Base-by-base conservation (phyloP, 2,888 invertebrate species). In the Xestia ashworthii region DNA sequence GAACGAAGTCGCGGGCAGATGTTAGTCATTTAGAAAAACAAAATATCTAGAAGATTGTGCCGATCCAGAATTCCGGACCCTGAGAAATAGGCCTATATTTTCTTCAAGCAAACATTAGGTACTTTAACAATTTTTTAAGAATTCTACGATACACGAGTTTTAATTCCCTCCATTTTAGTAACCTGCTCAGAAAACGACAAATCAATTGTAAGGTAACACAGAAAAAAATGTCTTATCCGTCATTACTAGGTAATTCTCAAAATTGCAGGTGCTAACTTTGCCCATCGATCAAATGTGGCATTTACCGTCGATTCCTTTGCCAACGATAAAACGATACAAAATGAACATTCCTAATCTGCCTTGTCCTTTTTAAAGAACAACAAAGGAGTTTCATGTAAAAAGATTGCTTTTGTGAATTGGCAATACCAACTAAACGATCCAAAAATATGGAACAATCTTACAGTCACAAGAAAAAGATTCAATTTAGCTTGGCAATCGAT, bases 311-410 rank as follows among this genome's bases (percentile, higher is more conserved):
- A 89, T 88, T 82, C 89, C 87, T 89, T 87, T 87, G 91, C 88
- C 86, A 82, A 89, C 90, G 87, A 92, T 93, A 94, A 94, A 94
- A 93, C 92, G 89, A 89, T 87, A 95, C 95, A 93, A 93, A 95
- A 95, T 93, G 95, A 94, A 95, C 96, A 96, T 93, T 92, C 94
- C 94, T 95, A 96, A 96, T 96, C 95, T 87, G 92, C 90, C 92
- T 92, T 94, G 95, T 94, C 93, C 93, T 93, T 93, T 94, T 93
- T 94, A 94, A 94, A 84, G 94, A 92, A 90, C 88, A 83, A 95
- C 95, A 96, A 96, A 93, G 92, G 94, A 90, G 76, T 25, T 72
- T 82, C 71, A 71, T 78, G 76, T 91, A 93, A 94, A 95, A 94
- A 93, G 91, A 86, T 82, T 78, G 86, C 87, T 92, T 90, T 90